Base-by-base conservation (phyloP, 2,888 invertebrate species). In the Oeneis ivallda region DNA sequence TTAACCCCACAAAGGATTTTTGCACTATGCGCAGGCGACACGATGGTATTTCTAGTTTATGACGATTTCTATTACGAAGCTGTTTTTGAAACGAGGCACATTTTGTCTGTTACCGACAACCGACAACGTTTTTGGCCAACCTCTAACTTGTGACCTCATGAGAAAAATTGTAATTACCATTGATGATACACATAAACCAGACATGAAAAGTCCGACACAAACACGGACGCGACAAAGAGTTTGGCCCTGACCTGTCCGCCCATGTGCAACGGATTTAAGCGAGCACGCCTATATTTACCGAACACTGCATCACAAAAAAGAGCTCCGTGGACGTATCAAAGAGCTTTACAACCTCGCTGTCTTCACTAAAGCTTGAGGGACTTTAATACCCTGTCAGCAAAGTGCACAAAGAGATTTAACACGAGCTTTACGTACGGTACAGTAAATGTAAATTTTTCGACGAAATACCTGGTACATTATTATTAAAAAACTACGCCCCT, bases 261-360 rank as follows among this genome's bases (percentile, higher is more conserved):
- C 3, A 43, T 43, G n/a, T 53, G 34, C 34, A 15, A 53, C 3
- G 26, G 17, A 0, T n/a, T 17, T 57, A 32, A 57, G 57, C n/a
- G n/a, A 45, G n/a, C 26, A n/a, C 57, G 57, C 43, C 43, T 45
- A 45, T 57, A 45, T 47, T 47, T 15, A 47, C 34, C 37, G 32
- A 47, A 49, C 47, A 15, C 34, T 59, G 34, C 11, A 17, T 34
- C 15, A 32, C 43, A 45, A 59, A 45, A 58, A 37, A 34, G 47
- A 34, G 47, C 37, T 34, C 17, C 47, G 59, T 47, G 47, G 47
- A 49, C 47, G 17, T 59, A 34, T 59, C 59, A 59, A 59, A 59
- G 59, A 34, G 59, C 34, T 59, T 59, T 47, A 45, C 59, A 59
- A 37, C 47, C n/a, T 47, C 17, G 59, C 37, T 47, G 59, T 17